phyloP scores from a whole-genome alignment of 2,113 vertebrate genomes.

The Corythoichthys haematopterus region DNA sequence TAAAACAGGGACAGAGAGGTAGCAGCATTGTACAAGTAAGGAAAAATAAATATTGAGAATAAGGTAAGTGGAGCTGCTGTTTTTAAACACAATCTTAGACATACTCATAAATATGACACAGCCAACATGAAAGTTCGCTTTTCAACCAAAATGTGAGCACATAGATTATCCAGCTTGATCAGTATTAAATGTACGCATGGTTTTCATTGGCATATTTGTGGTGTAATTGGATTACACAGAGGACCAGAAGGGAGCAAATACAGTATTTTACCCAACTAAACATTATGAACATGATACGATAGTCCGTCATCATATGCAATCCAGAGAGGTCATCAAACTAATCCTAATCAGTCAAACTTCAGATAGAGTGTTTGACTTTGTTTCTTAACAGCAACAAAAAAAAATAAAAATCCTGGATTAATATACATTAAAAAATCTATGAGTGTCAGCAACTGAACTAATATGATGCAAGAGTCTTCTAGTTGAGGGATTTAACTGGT shows the following conservation, averaged over 20 bases:
- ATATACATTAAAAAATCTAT: background rate
- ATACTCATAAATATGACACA: background rate
- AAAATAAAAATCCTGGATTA: background rate
- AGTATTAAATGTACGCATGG: constrained; percentile 14
- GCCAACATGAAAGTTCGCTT: background rate
- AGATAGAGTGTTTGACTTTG: background rate
- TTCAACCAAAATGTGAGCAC: background rate
- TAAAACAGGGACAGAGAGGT: constrained; percentile 34
- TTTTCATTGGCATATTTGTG: constrained; percentile 14
- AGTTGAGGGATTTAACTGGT: constrained; percentile 13
- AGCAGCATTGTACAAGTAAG: constrained; percentile 30
- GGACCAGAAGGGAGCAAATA: constrained; percentile 3
- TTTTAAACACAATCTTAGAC: constrained; percentile 1
- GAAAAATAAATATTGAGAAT: constrained; percentile 6
- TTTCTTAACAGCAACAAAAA: background rate
- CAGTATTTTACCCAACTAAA: no score
- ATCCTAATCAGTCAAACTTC: background rate
- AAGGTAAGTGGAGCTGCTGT: constrained; percentile 24
- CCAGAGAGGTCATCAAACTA: background rate
- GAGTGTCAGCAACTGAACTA: constrained; percentile 11
- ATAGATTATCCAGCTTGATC: constrained; percentile 7
- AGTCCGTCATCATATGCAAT: background rate
- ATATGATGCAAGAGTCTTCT: constrained; percentile 32
- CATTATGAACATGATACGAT: background rate
- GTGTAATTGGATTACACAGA: constrained; percentile 15